These are phyloP conservation scores for Choristoneura fumiferana DNA, from an alignment of 1,140 invertebrate genomes.

Conservation along the genomic window DNA sequence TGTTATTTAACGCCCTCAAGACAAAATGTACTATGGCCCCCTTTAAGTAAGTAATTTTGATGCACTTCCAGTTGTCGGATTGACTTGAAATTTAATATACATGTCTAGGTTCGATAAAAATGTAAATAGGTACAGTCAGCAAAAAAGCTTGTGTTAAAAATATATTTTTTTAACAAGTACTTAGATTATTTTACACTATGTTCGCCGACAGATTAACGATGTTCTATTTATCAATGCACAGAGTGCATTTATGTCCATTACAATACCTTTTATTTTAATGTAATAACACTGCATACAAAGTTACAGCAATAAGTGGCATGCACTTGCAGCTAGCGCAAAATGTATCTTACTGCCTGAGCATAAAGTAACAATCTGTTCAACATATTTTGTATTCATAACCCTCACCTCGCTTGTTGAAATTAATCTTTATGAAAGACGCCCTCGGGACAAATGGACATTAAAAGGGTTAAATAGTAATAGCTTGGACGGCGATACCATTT, in stretches of 20 bases:
- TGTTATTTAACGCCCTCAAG: no score
- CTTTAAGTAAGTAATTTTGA: no score
- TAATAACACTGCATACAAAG: conserved; percentile 3
- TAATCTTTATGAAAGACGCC: conserved; percentile 4
- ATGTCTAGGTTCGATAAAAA: no score
- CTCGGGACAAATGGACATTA: neutral
- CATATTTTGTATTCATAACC: neutral
- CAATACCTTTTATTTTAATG: neutral
- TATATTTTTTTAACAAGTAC: no score
- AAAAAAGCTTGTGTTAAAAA: no score
- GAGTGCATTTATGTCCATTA: neutral
- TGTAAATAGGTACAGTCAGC: no score
- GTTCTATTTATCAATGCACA: conserved; percentile 1
- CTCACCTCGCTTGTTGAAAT: neutral
- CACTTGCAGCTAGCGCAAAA: neutral
- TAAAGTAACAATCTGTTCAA: neutral
- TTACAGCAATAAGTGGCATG: neutral
- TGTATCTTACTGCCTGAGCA: neutral
- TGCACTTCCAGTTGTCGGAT: no score
- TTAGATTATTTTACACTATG: no score
- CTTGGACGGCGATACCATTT: neutral
- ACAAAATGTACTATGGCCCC: no score
- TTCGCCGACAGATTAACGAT: no score
- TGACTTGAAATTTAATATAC: no score
- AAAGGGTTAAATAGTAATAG: neutral